Conservation (phyloP, 64 coral and sea anemone genomes). For the Stichodactyla mertensii region DNA sequence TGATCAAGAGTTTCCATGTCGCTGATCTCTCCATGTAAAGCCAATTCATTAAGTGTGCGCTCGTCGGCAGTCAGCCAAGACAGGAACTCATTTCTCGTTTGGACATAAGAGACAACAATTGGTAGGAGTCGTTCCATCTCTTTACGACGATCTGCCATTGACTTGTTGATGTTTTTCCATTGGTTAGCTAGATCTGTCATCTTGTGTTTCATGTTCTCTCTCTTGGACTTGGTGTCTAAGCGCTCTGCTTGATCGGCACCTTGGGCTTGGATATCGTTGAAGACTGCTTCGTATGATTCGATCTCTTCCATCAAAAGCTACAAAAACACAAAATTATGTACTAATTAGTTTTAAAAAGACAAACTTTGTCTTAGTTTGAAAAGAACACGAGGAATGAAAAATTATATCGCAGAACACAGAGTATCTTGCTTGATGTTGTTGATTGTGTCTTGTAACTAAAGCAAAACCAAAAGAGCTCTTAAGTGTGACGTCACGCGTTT, state of each 20-base stretch:
- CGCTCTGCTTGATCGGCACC: constrained; percentile 37
- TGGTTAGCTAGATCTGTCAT: constrained; percentile 54
- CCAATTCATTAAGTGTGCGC: constrained; percentile 54
- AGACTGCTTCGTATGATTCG: constrained; percentile 41
- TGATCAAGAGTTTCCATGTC: constrained; percentile 58
- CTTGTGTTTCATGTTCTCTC: constrained; percentile 47
- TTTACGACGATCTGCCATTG: constrained; percentile 60
- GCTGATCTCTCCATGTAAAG: constrained; percentile 35
- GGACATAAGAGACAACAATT: constrained; percentile 67
- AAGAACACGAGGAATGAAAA: too few species aligned
- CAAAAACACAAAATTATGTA: background rate
- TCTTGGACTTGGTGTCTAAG: constrained; percentile 39
- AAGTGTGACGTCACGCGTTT: too few species aligned
- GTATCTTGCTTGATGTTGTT: too few species aligned
- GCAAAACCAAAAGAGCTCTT: too few species aligned
- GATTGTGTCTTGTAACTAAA: too few species aligned
- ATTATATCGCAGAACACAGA: too few species aligned
- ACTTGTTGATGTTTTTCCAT: constrained; percentile 56
- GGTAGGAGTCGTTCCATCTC: constrained; percentile 69
- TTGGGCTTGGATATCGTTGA: constrained; percentile 52
- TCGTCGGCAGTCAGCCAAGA: constrained; percentile 65
- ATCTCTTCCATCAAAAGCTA: constrained; percentile 69
- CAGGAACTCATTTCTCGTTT: constrained; percentile 55
- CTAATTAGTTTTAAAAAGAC: too few species aligned
- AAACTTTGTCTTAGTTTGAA: too few species aligned